Evolutionary conservation across 2,113 vertebrate species (phyloP).

Genomic region (Syngnathus floridae): DNA sequence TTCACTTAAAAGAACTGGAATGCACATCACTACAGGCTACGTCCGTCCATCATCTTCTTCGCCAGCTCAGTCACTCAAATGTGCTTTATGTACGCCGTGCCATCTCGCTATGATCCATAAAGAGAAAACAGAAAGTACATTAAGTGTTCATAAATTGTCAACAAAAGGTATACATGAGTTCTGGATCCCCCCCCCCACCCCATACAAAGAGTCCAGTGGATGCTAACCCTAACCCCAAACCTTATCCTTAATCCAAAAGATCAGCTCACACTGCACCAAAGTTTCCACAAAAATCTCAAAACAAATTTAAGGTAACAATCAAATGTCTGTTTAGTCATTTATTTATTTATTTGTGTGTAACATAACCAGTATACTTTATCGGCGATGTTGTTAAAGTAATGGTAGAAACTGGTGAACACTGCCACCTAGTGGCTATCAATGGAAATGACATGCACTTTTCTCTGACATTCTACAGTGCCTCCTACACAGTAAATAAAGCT

Average conservation of each 20-base stretch:
- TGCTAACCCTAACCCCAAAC: too few species aligned
- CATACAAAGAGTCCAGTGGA: too few species aligned
- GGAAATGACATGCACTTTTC: background rate
- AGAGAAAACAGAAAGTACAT: background rate
- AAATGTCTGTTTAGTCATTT: background rate
- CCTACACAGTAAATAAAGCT: background rate
- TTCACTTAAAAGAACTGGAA: too few species aligned
- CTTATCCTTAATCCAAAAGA: too few species aligned
- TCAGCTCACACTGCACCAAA: too few species aligned
- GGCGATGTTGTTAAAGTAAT: too few species aligned
- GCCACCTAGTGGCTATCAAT: constrained; percentile 41
- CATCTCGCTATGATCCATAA: too few species aligned
- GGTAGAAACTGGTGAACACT: constrained; percentile 15
- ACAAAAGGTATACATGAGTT: background rate
- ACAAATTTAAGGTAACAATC: background rate
- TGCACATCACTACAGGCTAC: too few species aligned
- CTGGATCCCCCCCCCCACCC: too few species aligned
- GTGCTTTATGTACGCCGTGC: too few species aligned
- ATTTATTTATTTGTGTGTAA: background rate
- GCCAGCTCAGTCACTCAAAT: too few species aligned
- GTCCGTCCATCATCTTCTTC: too few species aligned
- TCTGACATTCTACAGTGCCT: constrained; percentile 39
- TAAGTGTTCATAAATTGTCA: background rate
- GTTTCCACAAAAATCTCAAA: background rate
- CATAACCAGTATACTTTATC: background rate